A percentile compares a stretch with the other conserved stretches of the same genome.
Conservation (phyloP, 2,113 vertebrate species). For the Cyprinodon variegatus region DNA sequence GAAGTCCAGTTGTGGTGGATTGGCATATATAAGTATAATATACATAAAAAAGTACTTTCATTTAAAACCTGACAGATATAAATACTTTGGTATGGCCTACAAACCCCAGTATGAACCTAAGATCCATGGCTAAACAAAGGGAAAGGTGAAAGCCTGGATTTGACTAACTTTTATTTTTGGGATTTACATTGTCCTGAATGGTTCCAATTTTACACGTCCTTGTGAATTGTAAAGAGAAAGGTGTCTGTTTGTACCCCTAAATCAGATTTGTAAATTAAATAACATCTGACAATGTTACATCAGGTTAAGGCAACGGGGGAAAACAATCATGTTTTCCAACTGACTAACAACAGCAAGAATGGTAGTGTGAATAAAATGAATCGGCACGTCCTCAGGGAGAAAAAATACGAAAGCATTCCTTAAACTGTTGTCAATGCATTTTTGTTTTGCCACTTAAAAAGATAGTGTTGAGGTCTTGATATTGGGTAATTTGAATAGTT, state of each 20-base stretch:
- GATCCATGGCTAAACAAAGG: background rate
- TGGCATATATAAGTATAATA: too few species aligned
- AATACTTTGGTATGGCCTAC: background rate
- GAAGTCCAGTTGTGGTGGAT: background rate
- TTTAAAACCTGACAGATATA: background rate
- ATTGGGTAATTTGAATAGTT: too few species aligned
- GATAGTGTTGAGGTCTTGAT: too few species aligned
- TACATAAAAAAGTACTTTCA: background rate
- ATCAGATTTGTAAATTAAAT: background rate
- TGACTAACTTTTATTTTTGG: background rate
- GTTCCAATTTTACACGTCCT: background rate
- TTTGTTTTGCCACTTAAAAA: too few species aligned
- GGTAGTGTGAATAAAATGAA: background rate
- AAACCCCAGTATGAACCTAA: background rate
- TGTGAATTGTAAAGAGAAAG: background rate
- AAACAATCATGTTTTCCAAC: background rate
- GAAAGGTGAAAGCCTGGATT: background rate
- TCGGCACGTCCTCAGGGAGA: background rate
- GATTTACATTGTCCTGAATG: background rate
- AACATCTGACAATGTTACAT: background rate
- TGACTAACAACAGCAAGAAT: background rate
- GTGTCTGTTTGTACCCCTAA: background rate
- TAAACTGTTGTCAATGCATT: background rate
- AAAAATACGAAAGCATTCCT: background rate
- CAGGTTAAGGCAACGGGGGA: background rate